Percentiles rank a stretch among this genome's conserved stretches.
Conservation (phyloP, 2,888 invertebrate species). For the Mechanitis mazaeus region DNA sequence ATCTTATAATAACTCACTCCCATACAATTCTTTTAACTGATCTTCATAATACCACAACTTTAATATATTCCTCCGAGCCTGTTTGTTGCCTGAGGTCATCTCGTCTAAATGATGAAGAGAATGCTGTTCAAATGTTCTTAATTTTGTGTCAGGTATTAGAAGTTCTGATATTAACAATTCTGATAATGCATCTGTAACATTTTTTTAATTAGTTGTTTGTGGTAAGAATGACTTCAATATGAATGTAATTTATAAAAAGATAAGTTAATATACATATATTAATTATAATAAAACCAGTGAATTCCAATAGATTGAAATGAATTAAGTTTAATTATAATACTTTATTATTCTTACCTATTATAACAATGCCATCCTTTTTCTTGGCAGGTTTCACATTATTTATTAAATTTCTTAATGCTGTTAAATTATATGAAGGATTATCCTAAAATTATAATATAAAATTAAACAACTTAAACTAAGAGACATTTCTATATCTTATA, state of each 20-base stretch:
- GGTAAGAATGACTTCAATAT: background rate
- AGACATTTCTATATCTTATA: too few species aligned
- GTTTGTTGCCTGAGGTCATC: slow-evolving; percentile 79
- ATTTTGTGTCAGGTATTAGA: slow-evolving; percentile 79
- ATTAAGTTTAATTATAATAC: background rate
- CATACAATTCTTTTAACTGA: slow-evolving; percentile 87
- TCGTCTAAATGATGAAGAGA: slow-evolving; percentile 76
- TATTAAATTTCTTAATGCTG: slow-evolving; percentile 82
- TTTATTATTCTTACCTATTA: slow-evolving; percentile 75
- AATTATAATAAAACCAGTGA: too few species aligned
- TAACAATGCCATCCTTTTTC: slow-evolving; percentile 81
- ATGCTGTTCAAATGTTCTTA: slow-evolving; percentile 81
- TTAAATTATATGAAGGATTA: slow-evolving; percentile 86
- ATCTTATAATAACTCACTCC: slow-evolving; percentile 53
- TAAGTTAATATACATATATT: background rate
- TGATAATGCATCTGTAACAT: slow-evolving; percentile 81
- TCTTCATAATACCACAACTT: slow-evolving; percentile 93
- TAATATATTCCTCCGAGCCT: slow-evolving; percentile 79
- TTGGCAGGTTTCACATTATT: slow-evolving; percentile 87
- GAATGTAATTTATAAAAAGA: background rate
- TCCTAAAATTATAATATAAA: slow-evolving; percentile 73
- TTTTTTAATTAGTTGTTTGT: slow-evolving; percentile 1
- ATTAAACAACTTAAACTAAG: too few species aligned
- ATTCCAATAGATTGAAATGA: too few species aligned
- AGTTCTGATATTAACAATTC: slow-evolving; percentile 86